Evolutionary conservation across 2,113 vertebrate genomes (phyloP).

Genomic region (Calcarius ornatus): DNA sequence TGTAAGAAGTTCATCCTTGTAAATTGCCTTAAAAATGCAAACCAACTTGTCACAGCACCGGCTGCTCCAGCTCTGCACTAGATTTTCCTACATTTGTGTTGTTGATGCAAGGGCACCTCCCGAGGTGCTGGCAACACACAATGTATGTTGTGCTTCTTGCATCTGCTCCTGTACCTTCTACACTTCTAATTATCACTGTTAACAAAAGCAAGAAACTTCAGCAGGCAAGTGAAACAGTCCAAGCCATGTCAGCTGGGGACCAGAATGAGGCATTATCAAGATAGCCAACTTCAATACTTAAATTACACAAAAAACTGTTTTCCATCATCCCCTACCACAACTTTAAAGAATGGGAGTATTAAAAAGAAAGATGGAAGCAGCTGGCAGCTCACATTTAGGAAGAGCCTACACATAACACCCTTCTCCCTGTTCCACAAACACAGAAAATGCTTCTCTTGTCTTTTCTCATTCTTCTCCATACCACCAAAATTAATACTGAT

Average conservation of each 20-base stretch:
- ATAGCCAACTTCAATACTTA: neutral
- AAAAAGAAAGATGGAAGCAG: neutral
- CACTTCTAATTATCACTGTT: neutral
- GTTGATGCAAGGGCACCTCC: neutral
- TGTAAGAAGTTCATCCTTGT: neutral
- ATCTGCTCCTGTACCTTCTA: neutral
- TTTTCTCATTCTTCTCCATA: neutral
- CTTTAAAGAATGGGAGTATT: neutral
- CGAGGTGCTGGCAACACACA: fast-evolving
- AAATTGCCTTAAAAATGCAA: neutral
- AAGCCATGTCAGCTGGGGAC: neutral
- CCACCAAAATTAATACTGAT: neutral
- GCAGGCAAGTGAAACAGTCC: neutral
- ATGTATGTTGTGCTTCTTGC: neutral
- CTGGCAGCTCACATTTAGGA: neutral
- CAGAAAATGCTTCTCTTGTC: neutral
- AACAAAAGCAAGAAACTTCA: neutral
- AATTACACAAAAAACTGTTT: neutral
- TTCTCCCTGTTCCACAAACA: neutral
- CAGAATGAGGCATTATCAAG: neutral
- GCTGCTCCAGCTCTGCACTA: neutral
- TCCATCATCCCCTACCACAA: neutral
- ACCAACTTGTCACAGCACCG: neutral
- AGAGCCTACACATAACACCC: neutral
- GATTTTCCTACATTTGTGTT: neutral